Evolutionary conservation across 2,888 invertebrate genomes (phyloP).

Genomic region (Conomelus anceps): DNA sequence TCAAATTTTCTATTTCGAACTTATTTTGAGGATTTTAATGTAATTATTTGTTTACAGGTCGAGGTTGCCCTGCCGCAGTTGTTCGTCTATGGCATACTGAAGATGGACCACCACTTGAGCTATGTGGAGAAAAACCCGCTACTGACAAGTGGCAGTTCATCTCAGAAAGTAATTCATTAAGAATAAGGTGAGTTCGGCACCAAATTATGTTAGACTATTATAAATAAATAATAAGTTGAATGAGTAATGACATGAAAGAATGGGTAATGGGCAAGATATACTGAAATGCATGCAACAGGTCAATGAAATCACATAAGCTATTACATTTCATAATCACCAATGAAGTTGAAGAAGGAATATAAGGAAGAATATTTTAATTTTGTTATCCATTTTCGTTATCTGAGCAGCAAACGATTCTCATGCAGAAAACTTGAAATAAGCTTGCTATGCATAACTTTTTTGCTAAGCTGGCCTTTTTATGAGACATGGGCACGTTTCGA

Average conservation of each 20-base stretch:
- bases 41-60: conserved; percentile 48
- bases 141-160: conserved; percentile 74
- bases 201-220: not conserved
- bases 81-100: conserved; percentile 81
- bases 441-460: too few species aligned
- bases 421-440: too few species aligned
- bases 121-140: conserved; percentile 78
- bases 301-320: too few species aligned
- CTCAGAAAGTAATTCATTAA: conserved; percentile 78
- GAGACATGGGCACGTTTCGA: too few species aligned
- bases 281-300: too few species aligned
- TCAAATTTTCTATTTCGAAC: not conserved
- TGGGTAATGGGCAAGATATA: too few species aligned
- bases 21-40: not conserved
- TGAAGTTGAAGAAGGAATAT: too few species aligned
- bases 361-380: too few species aligned
- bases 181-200: conserved; percentile 61
- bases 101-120: conserved; percentile 72
- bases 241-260: not conserved
- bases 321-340: too few species aligned
- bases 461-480: too few species aligned
- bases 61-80: conserved; percentile 88
- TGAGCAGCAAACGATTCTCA: too few species aligned
- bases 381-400: too few species aligned
- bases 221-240: not conserved